Conservation (phyloP, 2,797 vertebrate genomes). For the Anguilla anguilla region DNA sequence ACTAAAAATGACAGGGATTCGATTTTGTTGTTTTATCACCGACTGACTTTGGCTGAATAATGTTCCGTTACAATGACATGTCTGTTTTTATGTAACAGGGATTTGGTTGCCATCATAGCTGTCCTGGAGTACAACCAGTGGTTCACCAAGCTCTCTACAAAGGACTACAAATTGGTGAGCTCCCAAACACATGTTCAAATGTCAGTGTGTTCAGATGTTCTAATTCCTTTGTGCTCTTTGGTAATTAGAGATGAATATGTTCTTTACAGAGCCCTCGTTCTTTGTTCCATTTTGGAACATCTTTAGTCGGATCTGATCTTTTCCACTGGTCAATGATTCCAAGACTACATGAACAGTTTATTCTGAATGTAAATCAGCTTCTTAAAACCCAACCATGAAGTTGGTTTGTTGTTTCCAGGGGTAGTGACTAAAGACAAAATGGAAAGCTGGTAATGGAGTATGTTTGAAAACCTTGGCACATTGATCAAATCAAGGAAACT, state of each 20-base stretch:
- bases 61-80: background rate
- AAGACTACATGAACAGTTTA: background rate
- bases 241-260: background rate
- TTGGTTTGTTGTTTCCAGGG: slow-evolving; percentile 4
- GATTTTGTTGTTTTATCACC: background rate
- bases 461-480: background rate
- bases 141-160: slow-evolving; percentile 94
- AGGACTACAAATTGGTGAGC: slow-evolving; percentile 95
- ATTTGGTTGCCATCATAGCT: slow-evolving; percentile 95
- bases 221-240: background rate
- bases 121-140: slow-evolving; percentile 97
- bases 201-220: background rate
- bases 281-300: no score
- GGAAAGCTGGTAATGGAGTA: background rate
- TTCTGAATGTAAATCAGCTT: background rate
- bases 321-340: no score
- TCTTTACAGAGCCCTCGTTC: no score
- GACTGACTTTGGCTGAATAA: background rate
- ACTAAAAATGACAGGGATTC: background rate
- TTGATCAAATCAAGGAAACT: background rate
- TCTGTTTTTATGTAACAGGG: slow-evolving; percentile 72
- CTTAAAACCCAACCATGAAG: background rate
- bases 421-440: slow-evolving; percentile 15
- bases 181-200: slow-evolving; percentile 15
- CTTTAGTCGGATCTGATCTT: no score